These are phyloP conservation scores for Nomada goodeniana DNA, from an alignment of 2,888 invertebrate species.

Conservation along the genomic window DNA sequence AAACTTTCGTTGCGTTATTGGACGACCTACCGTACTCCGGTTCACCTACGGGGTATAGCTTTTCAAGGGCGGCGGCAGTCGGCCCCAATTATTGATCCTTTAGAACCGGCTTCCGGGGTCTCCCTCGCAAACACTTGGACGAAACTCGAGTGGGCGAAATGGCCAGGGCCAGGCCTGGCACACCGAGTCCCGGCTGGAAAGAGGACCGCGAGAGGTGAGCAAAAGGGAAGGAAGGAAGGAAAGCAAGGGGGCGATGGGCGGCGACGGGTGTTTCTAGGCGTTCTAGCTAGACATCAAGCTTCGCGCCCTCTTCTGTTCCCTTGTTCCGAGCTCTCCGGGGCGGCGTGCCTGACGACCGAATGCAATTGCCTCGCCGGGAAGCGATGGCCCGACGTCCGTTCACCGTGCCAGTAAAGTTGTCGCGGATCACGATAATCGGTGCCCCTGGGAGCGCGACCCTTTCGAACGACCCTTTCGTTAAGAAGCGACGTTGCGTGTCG, in stretches of 20 bases:
- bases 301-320: not conserved
- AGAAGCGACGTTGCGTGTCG: no score
- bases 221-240: conserved; percentile 28
- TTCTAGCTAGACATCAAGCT: conserved; percentile 16
- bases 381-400: not conserved
- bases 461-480: no score
- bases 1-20: conserved; percentile 18
- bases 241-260: conserved; percentile 5
- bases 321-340: conserved; percentile 1
- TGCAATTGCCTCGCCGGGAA: not conserved
- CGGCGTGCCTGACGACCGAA: not conserved
- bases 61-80: conserved; percentile 76
- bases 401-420: conserved; percentile 3
- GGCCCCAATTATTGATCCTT: conserved; percentile 79
- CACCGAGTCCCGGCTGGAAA: conserved; percentile 18
- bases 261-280: conserved; percentile 39
- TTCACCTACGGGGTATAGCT: conserved; percentile 66
- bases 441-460: not conserved
- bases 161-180: conserved; percentile 48
- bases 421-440: not conserved
- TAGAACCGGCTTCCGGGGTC: conserved; percentile 73
- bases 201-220: not conserved
- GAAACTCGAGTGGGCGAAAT: conserved; percentile 73
- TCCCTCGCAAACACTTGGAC: conserved; percentile 73
- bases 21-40: conserved; percentile 3